A percentile compares a stretch with the other conserved stretches of the same genome.
Conservation (phyloP, 2,113 vertebrate species). For the Phyllostomus hastatus region DNA sequence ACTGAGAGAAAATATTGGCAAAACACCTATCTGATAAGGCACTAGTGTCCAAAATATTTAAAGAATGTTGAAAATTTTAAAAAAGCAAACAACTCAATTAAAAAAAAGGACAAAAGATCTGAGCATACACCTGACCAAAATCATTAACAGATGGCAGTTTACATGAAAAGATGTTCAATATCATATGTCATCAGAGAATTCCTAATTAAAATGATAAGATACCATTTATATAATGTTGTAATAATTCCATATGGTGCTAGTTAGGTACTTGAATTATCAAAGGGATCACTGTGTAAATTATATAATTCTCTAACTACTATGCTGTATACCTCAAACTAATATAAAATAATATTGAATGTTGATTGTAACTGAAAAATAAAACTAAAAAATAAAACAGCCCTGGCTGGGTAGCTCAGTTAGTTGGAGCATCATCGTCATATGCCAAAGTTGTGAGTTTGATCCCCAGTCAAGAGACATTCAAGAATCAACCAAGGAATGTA, state of each 20-base stretch:
- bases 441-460: too few relatives aligned
- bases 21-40: background rate
- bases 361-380: background rate
- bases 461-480: too few relatives aligned
- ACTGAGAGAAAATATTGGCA: background rate
- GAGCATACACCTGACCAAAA: background rate
- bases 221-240: background rate
- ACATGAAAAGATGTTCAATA: background rate
- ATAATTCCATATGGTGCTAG: background rate
- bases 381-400: background rate
- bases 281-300: background rate
- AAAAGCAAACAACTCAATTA: background rate
- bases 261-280: background rate
- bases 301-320: background rate
- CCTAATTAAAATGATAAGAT: background rate
- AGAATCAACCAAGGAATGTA: too few relatives aligned
- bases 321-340: background rate
- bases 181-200: background rate
- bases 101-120: background rate
- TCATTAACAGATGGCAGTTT: background rate
- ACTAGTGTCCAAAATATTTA: background rate
- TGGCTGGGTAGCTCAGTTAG: too few relatives aligned
- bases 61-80: background rate
- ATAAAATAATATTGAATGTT: background rate
- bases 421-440: too few relatives aligned